Evolutionary conservation across 2,888 invertebrate genomes (phyloP).

Genomic region (Harmothoe impar): DNA sequence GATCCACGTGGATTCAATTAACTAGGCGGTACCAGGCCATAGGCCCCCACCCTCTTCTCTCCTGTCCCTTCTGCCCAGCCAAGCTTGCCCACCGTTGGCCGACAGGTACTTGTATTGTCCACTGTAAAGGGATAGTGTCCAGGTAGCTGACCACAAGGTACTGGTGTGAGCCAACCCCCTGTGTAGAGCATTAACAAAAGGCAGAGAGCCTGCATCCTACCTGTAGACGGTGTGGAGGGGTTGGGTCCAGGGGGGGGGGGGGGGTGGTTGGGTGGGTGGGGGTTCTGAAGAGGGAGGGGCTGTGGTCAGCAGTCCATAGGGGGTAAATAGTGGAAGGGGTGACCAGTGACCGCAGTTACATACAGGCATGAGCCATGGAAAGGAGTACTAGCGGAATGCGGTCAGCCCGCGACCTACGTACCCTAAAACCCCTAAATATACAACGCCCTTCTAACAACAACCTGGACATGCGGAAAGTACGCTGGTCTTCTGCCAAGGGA

Average conservation of each 20-base stretch:
- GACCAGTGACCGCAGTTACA: not conserved
- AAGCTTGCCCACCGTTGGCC: not conserved
- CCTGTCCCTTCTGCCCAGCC: not conserved
- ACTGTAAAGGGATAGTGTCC: not conserved
- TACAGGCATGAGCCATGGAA: slow-evolving; percentile 21
- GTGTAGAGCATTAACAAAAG: not conserved
- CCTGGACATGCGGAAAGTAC: not conserved
- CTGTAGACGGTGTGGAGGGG: not conserved
- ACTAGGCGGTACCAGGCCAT: not conserved
- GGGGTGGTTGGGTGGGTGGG: slow-evolving; percentile 4
- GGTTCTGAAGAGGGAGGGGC: not conserved
- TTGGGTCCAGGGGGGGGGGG: slow-evolving; percentile 5
- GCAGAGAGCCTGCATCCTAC: not conserved
- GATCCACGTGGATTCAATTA: slow-evolving; percentile 31
- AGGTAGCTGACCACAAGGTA: not conserved
- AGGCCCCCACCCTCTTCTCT: not conserved
- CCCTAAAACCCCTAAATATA: slow-evolving; percentile 29
- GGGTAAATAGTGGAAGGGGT: not conserved
- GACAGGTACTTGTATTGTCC: not conserved
- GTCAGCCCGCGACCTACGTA: slow-evolving; percentile 1
- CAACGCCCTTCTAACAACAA: not conserved
- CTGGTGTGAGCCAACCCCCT: not conserved
- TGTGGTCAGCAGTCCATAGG: not conserved
- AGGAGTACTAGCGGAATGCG: not conserved
- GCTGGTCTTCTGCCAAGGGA: slow-evolving; percentile 13